Evolutionary conservation across 2,797 vertebrate species (phyloP), one percentile per base, ranked within the genome.

Genomic region (Notolabrus celidotus): DNA sequence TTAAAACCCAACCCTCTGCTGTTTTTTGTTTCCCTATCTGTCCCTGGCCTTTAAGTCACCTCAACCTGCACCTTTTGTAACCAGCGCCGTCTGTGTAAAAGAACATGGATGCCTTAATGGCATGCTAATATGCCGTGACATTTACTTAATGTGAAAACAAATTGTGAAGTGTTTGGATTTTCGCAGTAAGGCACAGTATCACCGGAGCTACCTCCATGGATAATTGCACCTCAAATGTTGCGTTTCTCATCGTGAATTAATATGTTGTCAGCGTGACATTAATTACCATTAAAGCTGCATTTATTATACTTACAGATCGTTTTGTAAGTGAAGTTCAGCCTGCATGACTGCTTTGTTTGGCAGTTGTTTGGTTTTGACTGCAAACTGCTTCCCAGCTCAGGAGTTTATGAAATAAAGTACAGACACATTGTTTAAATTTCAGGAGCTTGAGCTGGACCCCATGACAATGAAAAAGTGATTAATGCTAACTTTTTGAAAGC

Each of bases 221-320:
- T 92, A 92, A 93, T 93, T 93, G 84, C 89, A 85, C 72, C 79
- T 86, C 86, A 86, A 92, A 92, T 83, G 82, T 77, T 75, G 67
- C 61, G 25, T 85, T 80, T 87, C 80, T 76, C 65, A 65, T 76
- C 42, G 53, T 84, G 78, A 90, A 91, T 92, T 89, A 82, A 92
- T 91, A 83, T 79, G 80, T 71, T 80, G 86, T 80, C 86, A 75
- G 61, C 85, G 84, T 82, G 80, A 83, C 83, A 91, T 90, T 90
- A 88, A 93, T 89, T 83, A 79, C 61, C 79, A 64, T 79, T 84
- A 82, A 87, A 90, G 82, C 65, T 4, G 53, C 71, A 68, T 84
- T 79, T 82, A 67, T 80, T 83, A 88, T 88, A 83, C 89, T 91
- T 83, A 89, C 85, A 88, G 84, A 84, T 83, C 60, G 51, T 47